A percentile compares a stretch with the other conserved stretches of the same genome.
phyloP scores from a whole-genome alignment of 2,113 vertebrate genomes.

The Plestiodon gilberti region DNA sequence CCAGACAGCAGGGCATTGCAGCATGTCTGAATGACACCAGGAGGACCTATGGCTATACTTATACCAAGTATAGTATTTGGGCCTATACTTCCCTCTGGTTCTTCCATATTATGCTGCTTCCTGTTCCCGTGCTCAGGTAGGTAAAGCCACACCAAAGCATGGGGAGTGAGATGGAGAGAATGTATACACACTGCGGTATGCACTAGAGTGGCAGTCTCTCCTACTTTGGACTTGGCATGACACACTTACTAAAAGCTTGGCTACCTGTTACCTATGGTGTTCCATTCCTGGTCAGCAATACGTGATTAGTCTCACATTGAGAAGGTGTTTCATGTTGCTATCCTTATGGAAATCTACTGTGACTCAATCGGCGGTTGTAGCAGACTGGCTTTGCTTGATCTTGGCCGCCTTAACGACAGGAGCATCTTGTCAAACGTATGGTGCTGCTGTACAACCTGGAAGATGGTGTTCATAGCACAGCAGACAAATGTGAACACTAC shows the following conservation, averaged over 20 bases:
- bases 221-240: neutral
- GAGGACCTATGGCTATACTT: neutral
- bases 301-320: neutral
- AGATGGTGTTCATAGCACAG: too few species aligned
- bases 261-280: too few species aligned
- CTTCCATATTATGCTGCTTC: neutral
- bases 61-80: neutral
- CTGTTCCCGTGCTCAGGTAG: neutral
- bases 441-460: neutral
- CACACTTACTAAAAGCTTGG: neutral
- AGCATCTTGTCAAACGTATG: conserved; percentile 4
- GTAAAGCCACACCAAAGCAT: neutral
- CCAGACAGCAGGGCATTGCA: too few species aligned
- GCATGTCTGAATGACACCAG: neutral
- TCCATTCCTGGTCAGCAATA: neutral
- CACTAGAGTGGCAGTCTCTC: neutral
- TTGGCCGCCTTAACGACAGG: neutral
- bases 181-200: neutral
- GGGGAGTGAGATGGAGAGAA: too few species aligned
- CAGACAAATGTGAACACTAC: neutral
- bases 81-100: too few species aligned
- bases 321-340: neutral
- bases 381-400: neutral
- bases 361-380: neutral
- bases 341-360: neutral